Evolutionary conservation across 2,888 invertebrate genomes (phyloP), one percentile per base, ranked within the genome.

Genomic region (Drosophila testacea): DNA sequence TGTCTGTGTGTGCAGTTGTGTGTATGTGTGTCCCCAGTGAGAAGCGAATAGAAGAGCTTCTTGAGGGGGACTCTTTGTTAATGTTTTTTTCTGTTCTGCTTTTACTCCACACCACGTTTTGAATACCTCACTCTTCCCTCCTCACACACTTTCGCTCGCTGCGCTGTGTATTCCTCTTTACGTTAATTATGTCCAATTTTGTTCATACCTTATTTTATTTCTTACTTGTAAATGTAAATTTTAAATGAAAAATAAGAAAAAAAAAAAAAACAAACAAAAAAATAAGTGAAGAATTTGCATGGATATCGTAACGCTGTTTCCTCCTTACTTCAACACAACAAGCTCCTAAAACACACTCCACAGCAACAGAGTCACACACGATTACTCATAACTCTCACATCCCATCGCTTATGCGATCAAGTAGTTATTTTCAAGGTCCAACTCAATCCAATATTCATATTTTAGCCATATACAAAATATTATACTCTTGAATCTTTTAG

Each of bases 251-350:
- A 76, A 74, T 62, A 16, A 16, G 74, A 74, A 59, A 64, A 72
- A 79, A 48, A 38, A 59, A 3, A 22, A 22, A 22, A 76, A 73
- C 57, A 32, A 32, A 32, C 34, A 65, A 72, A 73, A 67, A 69
- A 59, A 56, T 68, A 81, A 85, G 91, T 91, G 90, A 92, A 91
- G 83, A 91, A 92, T 91, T 92, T 92, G 92, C 92, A 92, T 92
- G 92, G 90, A 90, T 90, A 90, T 90, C 83, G 90, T 91, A 88
- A 90, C 90, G 90, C 85, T 88, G 83, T 88, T 90, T 81, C 70
- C 79, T 77, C 65, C 82, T 80, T 80, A 80, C 87, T 84, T 59
- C 47, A 73, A 74, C 51, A 55, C 42, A 48, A 69, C 61, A 73
- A 42, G 47, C 64, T 46, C 55, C 32, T 27, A 51, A 50, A 22